Evolutionary conservation across 2,888 invertebrate genomes (phyloP).

Genomic region (Scaptomyza caliginosa): DNA sequence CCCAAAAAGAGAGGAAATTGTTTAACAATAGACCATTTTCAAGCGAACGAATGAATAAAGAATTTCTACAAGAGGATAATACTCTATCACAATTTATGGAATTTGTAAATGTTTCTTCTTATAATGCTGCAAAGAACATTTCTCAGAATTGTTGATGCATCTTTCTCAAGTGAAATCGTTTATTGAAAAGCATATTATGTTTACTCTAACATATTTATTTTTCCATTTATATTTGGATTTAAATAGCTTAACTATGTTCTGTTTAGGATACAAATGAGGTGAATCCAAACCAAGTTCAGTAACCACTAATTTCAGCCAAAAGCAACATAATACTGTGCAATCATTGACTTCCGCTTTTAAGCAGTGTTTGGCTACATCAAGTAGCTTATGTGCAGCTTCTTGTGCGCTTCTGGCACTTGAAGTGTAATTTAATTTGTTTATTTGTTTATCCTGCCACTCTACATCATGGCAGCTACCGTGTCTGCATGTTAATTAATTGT

Average conservation of each 20-base stretch:
- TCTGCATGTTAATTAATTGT: conserved; percentile 65
- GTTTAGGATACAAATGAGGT: neutral
- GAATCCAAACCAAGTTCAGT: conserved; percentile 32
- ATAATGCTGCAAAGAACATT: neutral
- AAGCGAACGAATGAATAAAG: neutral
- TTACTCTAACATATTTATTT: neutral
- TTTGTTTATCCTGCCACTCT: conserved; percentile 48
- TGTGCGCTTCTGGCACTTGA: conserved; percentile 51
- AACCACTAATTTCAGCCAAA: conserved; percentile 28
- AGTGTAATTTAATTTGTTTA: conserved; percentile 79
- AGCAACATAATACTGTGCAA: conserved; percentile 46
- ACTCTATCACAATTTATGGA: too few species aligned
- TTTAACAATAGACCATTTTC: neutral
- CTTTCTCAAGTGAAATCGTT: too few species aligned
- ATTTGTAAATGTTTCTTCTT: neutral
- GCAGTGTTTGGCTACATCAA: conserved; percentile 11
- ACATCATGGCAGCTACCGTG: conserved; percentile 28
- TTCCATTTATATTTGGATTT: too few species aligned
- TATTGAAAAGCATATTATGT: neutral
- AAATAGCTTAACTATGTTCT: neutral
- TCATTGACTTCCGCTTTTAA: conserved; percentile 57
- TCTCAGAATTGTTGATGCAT: neutral
- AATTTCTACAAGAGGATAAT: neutral
- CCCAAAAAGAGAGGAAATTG: neutral
- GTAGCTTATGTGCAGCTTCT: conserved; percentile 50